A percentile compares a stretch with the other conserved stretches of the same genome.
These are phyloP conservation scores for Cyanistes caeruleus DNA, from an alignment of 2,113 vertebrate genomes.

Conservation along the genomic window DNA sequence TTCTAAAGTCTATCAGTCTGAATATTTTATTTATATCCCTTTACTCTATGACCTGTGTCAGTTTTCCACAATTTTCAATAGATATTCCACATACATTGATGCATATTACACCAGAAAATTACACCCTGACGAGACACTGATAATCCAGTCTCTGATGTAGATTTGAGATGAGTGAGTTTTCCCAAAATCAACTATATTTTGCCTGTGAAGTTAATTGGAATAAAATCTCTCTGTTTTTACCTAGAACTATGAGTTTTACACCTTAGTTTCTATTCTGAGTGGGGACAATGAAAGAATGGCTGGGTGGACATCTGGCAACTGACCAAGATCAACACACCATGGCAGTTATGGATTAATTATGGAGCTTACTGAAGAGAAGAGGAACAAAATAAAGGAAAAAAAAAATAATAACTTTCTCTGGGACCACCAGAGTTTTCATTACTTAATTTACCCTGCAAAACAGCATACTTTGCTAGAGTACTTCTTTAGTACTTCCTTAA, in stretches of 20 bases:
- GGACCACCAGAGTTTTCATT: not conserved
- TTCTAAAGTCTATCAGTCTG: not conserved
- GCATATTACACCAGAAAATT: not conserved
- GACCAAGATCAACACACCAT: not conserved
- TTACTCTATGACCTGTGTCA: not conserved
- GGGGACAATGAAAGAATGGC: not conserved
- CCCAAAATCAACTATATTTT: not conserved
- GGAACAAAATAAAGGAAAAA: not conserved
- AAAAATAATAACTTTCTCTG: not conserved
- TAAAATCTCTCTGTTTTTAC: not conserved
- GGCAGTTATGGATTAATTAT: not conserved
- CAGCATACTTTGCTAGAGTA: not conserved
- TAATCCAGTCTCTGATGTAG: not conserved
- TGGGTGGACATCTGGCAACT: not conserved
- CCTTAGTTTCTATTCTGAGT: not conserved
- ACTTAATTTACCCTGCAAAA: not conserved
- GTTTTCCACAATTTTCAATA: not conserved
- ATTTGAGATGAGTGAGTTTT: not conserved
- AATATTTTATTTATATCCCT: not conserved
- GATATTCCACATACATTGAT: not conserved
- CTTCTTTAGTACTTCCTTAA: not conserved
- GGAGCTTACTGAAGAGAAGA: not conserved
- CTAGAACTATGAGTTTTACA: not conserved
- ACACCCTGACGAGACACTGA: not conserved
- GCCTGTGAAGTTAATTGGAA: not conserved